Evolutionary conservation across 2,113 vertebrate genomes (phyloP).

Genomic region (Neogale vison): DNA sequence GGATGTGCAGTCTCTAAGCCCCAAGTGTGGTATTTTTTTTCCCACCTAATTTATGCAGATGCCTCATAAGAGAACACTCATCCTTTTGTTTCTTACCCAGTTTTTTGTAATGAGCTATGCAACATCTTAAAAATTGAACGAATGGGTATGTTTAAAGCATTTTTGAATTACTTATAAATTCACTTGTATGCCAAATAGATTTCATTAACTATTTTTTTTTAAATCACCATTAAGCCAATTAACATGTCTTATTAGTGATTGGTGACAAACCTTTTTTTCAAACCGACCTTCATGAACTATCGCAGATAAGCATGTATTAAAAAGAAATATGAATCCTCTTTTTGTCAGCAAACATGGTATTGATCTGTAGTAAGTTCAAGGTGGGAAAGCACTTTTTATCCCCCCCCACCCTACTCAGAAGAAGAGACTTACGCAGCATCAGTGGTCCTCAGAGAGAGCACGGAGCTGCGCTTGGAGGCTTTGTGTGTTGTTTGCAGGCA

Average conservation of each 20-base stretch:
- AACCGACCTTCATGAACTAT: slow-evolving; percentile 34
- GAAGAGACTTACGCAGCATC: neutral
- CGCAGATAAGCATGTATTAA: neutral
- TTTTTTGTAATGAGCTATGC: slow-evolving; percentile 55
- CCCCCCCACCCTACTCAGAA: neutral
- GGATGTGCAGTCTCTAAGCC: neutral
- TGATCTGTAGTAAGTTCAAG: neutral
- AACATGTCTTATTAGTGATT: slow-evolving; percentile 50
- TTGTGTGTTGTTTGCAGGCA: neutral
- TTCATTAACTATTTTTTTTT: slow-evolving; percentile 50
- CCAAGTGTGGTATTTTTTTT: neutral
- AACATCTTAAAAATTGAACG: slow-evolving; percentile 47
- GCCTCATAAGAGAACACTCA: slow-evolving; percentile 59
- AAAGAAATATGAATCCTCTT: slow-evolving; percentile 7
- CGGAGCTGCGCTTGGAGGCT: neutral
- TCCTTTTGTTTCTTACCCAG: slow-evolving; percentile 59
- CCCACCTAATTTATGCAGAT: slow-evolving; percentile 66
- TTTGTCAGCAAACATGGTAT: neutral
- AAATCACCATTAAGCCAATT: slow-evolving; percentile 40
- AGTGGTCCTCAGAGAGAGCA: neutral
- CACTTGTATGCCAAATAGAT: slow-evolving; percentile 66
- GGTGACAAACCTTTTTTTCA: slow-evolving; percentile 40
- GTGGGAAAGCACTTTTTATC: neutral
- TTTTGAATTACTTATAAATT: slow-evolving; percentile 62
- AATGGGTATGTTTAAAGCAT: slow-evolving; percentile 41